Base-by-base conservation (phyloP, 1,140 invertebrate genomes). In the Aphis gossypii region DNA sequence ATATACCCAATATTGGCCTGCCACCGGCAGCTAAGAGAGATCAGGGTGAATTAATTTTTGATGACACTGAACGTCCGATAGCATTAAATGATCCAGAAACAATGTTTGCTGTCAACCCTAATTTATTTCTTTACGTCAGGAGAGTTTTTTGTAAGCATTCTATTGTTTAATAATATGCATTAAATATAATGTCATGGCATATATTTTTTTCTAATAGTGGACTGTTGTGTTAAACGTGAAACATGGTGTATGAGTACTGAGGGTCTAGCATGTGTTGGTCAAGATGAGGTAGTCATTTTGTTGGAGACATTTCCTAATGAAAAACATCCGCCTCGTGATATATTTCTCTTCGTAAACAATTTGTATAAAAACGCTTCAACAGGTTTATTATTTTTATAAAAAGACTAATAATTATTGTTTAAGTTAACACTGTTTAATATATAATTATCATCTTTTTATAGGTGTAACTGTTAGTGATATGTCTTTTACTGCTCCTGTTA, bases 261-360 rank as follows among this genome's bases (percentile, higher is more conserved):
- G 94, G 98, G 98, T 41, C 95, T 99, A 94, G 97, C 97, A 90
- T 97, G 97, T 93, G 97, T 98, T 48, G 98, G 97, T 30, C 98
- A 98, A 95, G 98, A 98, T 95, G 98, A 99, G 96, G 95, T 98
- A 38, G 96, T 98, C 92, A 96, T 98, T 94, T 94, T 98, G 54
- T 95, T 99, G 21, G 98, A 98, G 95, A 96, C 96, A n/a, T 95
- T 97, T 21, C 96, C 97, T 0, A 96, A 97, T 92, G 97, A 98
- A 94, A 96, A 95, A 5, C 95, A 95, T 44, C 96, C 98, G 94
- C 98, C 98, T 1, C 96, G 96, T 94, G 98, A 98, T 95, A 96
- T 98, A 76, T 97, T 98, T 94, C 95, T 96, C 94, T 97, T 98
- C 94, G 96, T 98, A 91, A 97, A 97, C 94, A 96, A 96, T 94